phyloP scores from a whole-genome alignment of 2,888 invertebrate genomes.

The Rutpela maculata region DNA sequence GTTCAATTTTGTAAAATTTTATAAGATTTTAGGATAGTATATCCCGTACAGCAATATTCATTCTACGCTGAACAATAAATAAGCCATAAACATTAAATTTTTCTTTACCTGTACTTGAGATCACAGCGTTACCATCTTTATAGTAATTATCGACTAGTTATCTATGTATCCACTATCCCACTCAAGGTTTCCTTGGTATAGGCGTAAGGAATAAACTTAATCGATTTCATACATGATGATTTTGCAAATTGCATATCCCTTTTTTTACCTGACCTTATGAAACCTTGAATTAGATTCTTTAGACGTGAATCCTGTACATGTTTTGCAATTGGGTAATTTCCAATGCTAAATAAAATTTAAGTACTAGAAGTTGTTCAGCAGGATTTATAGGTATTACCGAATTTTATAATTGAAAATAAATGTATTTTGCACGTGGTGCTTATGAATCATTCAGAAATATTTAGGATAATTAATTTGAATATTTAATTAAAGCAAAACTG shows the following conservation, averaged over 20 bases:
- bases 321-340: constrained; percentile 41
- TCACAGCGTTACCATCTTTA: constrained; percentile 18
- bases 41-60: too few relatives aligned
- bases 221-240: constrained; percentile 43
- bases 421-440: constrained; percentile 2
- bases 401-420: constrained; percentile 33
- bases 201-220: constrained; percentile 38
- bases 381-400: constrained; percentile 38
- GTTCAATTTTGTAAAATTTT: too few relatives aligned
- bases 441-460: constrained; percentile 9
- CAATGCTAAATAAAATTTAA: constrained; percentile 24
- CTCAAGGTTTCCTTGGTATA: constrained; percentile 36
- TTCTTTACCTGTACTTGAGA: neutral
- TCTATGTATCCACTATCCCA: constrained; percentile 34
- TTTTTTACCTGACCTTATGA: constrained; percentile 35
- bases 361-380: constrained; percentile 14
- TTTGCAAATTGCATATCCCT: constrained; percentile 41
- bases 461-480: constrained; percentile 1
- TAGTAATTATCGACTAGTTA: constrained; percentile 32
- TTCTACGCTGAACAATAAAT: too few relatives aligned
- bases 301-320: constrained; percentile 41
- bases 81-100: neutral
- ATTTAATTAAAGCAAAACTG: neutral
- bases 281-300: constrained; percentile 44
- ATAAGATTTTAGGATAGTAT: too few relatives aligned